Conservation (phyloP, 2,888 invertebrate species). For the Noctua janthina region DNA sequence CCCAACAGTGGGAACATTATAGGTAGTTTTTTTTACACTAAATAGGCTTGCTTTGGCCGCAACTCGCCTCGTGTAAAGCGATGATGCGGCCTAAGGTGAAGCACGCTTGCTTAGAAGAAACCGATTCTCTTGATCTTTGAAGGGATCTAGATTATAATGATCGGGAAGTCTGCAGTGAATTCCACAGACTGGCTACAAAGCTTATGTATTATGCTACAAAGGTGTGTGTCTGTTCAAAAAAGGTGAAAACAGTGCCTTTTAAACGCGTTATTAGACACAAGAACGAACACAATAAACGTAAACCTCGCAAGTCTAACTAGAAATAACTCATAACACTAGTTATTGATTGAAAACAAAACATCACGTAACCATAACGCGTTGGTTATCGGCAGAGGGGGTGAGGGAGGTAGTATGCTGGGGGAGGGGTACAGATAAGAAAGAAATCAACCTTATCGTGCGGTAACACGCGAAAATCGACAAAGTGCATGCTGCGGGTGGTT, state of each 20-base stretch:
- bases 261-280: not conserved
- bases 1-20: not conserved
- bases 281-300: constrained; percentile 27
- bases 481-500: constrained; percentile 77
- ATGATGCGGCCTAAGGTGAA: not conserved
- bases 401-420: constrained; percentile 54
- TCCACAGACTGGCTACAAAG: not conserved
- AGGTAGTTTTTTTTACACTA: not conserved
- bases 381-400: constrained; percentile 73
- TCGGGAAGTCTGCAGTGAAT: not conserved
- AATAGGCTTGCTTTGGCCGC: not conserved
- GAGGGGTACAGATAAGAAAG: constrained; percentile 76
- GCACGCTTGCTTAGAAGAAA: not conserved
- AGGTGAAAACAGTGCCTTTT: not conserved
- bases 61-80: not conserved
- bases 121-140: not conserved
- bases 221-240: not conserved
- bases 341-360: constrained; percentile 74
- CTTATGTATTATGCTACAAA: not conserved
- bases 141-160: not conserved
- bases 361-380: constrained; percentile 66
- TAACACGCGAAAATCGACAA: constrained; percentile 81
- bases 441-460: constrained; percentile 80
- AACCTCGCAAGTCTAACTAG: constrained; percentile 45
- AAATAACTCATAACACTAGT: constrained; percentile 64